Percentiles rank a stretch among this genome's conserved stretches.
phyloP scores from a whole-genome alignment of 2,113 vertebrate genomes.

The Toxostoma redivivum region DNA sequence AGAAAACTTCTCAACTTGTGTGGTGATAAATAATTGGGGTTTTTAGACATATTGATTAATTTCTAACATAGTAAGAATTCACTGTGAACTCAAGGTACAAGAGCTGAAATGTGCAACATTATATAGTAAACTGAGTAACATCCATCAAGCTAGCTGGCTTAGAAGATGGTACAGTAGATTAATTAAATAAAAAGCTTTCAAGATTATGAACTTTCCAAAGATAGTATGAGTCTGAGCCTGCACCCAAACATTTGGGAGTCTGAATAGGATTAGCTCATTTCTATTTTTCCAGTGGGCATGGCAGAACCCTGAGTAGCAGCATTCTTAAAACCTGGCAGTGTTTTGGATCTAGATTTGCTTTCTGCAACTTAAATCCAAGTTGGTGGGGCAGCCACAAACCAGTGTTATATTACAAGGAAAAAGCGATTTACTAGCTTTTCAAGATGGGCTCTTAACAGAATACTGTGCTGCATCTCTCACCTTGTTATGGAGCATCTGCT shows the following conservation, averaged over 20 bases:
- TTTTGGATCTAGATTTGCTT: neutral
- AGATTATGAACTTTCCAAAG: neutral
- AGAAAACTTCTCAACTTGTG: neutral
- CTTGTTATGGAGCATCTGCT: neutral
- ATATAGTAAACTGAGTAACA: neutral
- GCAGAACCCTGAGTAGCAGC: neutral
- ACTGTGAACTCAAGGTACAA: neutral
- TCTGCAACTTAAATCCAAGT: neutral
- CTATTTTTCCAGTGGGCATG: neutral
- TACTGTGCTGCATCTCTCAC: neutral
- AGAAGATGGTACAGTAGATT: neutral
- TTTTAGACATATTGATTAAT: neutral
- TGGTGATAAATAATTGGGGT: neutral
- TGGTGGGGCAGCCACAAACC: neutral
- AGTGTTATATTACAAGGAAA: neutral
- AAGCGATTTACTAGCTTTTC: neutral
- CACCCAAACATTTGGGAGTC: neutral
- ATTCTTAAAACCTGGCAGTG: neutral
- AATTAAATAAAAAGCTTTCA: slow-evolving; percentile 6
- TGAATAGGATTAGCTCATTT: neutral
- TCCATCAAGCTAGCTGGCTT: neutral
- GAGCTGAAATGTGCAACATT: neutral
- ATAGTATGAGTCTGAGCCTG: neutral
- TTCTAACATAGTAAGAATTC: neutral
- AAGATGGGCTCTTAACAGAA: neutral